Conservation (phyloP, 2,797 vertebrate genomes). For the Xiphorhynchus erythropygius region DNA sequence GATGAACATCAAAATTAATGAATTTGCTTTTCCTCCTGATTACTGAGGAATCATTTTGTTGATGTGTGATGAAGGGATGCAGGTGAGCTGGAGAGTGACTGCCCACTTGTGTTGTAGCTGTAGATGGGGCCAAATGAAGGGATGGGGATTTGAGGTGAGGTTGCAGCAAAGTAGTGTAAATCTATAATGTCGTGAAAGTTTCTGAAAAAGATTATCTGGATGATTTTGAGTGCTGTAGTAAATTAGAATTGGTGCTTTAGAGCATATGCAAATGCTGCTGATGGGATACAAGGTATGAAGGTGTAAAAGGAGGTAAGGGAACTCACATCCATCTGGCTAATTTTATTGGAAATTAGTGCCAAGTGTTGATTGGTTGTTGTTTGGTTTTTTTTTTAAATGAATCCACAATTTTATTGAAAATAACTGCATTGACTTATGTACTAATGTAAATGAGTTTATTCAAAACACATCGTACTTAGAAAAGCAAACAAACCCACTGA, state of each 20-base stretch:
- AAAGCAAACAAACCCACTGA: neutral
- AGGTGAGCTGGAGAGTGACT: rapidly evolving
- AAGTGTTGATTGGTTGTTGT: neutral
- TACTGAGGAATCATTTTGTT: neutral
- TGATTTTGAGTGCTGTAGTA: neutral
- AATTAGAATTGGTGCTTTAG: neutral
- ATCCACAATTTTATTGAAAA: neutral
- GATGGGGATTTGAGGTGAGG: neutral
- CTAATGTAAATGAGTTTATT: neutral
- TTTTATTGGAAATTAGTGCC: neutral
- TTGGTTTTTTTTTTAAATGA: neutral
- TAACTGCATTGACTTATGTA: neutral
- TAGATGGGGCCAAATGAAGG: too few species aligned
- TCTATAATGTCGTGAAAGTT: neutral
- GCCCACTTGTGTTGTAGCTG: rapidly evolving
- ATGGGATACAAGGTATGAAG: neutral
- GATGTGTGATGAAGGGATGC: neutral
- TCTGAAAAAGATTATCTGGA: neutral
- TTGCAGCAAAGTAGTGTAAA: rapidly evolving
- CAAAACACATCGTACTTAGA: neutral
- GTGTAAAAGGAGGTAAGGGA: neutral
- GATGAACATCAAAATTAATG: neutral
- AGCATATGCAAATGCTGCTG: neutral
- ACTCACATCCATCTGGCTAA: neutral
- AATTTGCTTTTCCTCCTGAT: neutral